A percentile compares a stretch with the other conserved stretches of the same genome.
phyloP scores from a whole-genome alignment of 2,888 invertebrate species.

The Rhagium mordax region DNA sequence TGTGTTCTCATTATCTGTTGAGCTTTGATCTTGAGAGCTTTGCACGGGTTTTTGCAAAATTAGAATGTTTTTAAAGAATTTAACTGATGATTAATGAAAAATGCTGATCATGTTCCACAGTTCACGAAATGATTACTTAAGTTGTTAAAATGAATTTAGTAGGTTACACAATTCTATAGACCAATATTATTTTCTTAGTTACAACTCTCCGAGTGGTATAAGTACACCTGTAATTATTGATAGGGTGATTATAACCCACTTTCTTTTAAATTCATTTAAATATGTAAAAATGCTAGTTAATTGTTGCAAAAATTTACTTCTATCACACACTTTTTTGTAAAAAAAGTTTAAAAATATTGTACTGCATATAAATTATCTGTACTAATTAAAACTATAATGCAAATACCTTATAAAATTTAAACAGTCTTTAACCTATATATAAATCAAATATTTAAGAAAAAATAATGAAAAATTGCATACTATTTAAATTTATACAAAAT shows the following conservation, averaged over 20 bases:
- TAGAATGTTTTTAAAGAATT: background rate
- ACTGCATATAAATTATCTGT: slow-evolving; percentile 52
- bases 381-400: slow-evolving; percentile 48
- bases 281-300: slow-evolving; percentile 54
- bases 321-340: slow-evolving; percentile 53
- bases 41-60: no score
- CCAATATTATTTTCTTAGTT: background rate
- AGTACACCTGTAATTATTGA: slow-evolving; percentile 36
- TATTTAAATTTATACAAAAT: background rate
- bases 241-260: slow-evolving; percentile 47
- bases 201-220: slow-evolving; percentile 13
- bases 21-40: background rate
- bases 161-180: background rate
- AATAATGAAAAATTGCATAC: background rate
- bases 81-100: background rate
- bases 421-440: no score
- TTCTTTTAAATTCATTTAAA: slow-evolving; percentile 41
- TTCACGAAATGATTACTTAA: background rate
- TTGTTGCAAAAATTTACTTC: slow-evolving; percentile 55
- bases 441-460: background rate
- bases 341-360: slow-evolving; percentile 57
- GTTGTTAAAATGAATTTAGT: background rate
- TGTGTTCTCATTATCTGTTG: background rate
- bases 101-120: background rate
- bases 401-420: slow-evolving; percentile 39